Evolutionary conservation across 2,888 invertebrate species (phyloP), one percentile per base, ranked within the genome.

Genomic region (Conops quadrifasciatus): DNA sequence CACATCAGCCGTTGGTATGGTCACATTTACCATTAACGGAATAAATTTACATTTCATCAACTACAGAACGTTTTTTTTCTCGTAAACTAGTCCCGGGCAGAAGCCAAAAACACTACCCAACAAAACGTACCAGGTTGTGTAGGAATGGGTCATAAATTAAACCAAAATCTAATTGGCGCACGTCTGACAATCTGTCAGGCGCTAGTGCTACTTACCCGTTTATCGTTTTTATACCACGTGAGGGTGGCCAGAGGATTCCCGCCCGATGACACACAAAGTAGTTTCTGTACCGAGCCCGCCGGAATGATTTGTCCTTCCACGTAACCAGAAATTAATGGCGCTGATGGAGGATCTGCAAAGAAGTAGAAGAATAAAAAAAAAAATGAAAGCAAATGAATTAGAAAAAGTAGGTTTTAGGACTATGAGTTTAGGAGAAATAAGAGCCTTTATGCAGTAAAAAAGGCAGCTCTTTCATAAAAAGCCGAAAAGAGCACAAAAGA

Each of bases 141-240:
- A 36, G 9, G n/a, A 5, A n/a, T 19, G 58, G 30, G 47, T 59
- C 59, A 58, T 70, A 70, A 70, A 70, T 65, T 47, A 70, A 45
- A 56, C 67, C 28, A 47, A 53, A 67, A 71, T 67, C 67, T 71
- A 67, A 71, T 71, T 71, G 67, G 51, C 58, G 63, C 53, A 16
- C 15, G 51, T 36, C 60, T 1, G 60, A 62, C 58, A 15, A 24
- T 28, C 58, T 36, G 9, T 9, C 9, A 36, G 36, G 36, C 36
- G 1, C 58, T 28, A 36, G n/a, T 3, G 13, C 53, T 73, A 82
- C 86, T 84, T 87, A 95, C 95, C 92, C 93, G 93, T 84, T 92
- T 93, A 82, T 94, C 93, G 85, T 94, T 95, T 88, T 96, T 96
- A 87, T 92, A 97, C 98, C 98, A 99, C 7, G 93, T 94, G 69